These are phyloP conservation scores for Yoshiicerus persimilis DNA, from an alignment of 1,140 invertebrate genomes.

Conservation along the genomic window DNA sequence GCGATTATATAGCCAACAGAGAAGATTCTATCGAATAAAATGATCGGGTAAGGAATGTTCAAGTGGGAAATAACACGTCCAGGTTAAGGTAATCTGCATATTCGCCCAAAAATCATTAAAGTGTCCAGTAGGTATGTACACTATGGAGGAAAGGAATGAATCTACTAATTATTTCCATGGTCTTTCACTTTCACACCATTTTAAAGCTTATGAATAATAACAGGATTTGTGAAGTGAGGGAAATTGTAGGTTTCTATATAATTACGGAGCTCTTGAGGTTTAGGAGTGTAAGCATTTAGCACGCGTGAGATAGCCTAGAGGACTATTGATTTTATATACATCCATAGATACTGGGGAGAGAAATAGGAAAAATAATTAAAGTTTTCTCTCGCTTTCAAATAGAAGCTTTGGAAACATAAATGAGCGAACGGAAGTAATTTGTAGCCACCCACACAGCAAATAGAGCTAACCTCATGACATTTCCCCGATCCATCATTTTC, in stretches of 20 bases:
- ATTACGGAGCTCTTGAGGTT: neutral
- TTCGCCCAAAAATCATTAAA: neutral
- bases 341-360: neutral
- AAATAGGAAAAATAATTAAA: neutral
- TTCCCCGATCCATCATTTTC: slow-evolving; percentile 4
- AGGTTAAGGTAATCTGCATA: neutral
- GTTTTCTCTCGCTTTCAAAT: neutral
- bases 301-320: neutral
- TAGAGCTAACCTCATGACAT: neutral
- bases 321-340: neutral
- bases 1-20: no score
- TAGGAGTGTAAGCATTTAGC: neutral
- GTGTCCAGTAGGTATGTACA: neutral
- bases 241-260: neutral
- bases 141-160: neutral
- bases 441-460: neutral
- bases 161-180: neutral
- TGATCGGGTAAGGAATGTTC: no score
- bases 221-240: neutral
- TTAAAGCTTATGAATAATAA: neutral
- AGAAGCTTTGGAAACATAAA: neutral
- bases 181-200: neutral
- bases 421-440: neutral
- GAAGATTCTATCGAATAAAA: no score
- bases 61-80: no score